phyloP scores from a whole-genome alignment of 2,797 vertebrate species.

The Malurus leucopterus region DNA sequence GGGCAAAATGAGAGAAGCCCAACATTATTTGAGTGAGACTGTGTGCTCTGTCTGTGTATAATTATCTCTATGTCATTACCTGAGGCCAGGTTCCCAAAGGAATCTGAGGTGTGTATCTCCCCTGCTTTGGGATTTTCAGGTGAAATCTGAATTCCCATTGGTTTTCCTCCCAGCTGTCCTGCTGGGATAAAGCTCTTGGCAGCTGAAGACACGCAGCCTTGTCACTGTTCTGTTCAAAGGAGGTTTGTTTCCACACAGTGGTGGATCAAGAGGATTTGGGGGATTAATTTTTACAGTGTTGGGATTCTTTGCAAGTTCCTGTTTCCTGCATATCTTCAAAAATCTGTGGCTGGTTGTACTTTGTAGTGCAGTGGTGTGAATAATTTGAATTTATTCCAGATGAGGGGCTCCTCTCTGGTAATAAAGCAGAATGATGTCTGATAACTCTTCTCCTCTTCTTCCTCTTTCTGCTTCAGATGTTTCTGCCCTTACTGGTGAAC shows the following conservation, averaged over 20 bases:
- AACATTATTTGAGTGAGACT: accelerated
- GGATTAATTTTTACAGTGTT: not conserved
- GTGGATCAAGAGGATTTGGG: not conserved
- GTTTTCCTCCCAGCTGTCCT: not conserved
- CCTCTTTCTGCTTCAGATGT: not conserved
- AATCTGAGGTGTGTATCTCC: not conserved
- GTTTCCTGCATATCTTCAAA: not conserved
- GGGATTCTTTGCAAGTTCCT: not conserved
- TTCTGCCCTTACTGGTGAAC: not conserved
- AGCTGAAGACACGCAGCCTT: not conserved
- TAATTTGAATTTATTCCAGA: not conserved
- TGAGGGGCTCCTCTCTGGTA: not conserved
- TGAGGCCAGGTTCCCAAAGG: not conserved
- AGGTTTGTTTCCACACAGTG: not conserved
- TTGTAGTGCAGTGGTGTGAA: not conserved
- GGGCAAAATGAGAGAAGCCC: not conserved
- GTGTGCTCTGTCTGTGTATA: accelerated
- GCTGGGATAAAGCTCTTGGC: not conserved
- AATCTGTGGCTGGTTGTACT: not conserved
- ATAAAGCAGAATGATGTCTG: not conserved
- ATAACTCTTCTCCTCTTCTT: not conserved
- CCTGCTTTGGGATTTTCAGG: not conserved
- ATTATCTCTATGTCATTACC: accelerated
- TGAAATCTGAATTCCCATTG: not conserved
- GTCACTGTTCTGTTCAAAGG: not conserved